Base-by-base conservation (phyloP, 2,888 invertebrate genomes). In the Laspeyria flexula region DNA sequence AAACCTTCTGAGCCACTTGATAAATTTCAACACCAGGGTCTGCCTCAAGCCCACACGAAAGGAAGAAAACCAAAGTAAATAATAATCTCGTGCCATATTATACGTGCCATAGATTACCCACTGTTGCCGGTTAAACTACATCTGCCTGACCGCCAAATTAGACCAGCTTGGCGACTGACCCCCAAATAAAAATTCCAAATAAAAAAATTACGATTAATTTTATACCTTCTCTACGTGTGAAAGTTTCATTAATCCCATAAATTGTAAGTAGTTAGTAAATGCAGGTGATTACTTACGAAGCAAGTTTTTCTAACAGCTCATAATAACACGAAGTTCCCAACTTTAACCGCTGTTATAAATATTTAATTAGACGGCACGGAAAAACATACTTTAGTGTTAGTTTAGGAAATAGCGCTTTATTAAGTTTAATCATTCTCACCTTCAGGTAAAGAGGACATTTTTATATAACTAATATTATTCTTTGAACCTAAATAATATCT, bases 351-450 rank as follows among this genome's bases (percentile, higher is more conserved):
- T 63, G 73, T 77, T 75, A 73, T 85, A 79, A 83, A 81, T 79
- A 77, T 77, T 85, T 85, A 76, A 86, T 83, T 80, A 78, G 70
- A 67, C 58, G 12, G 58, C 55, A 73, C 48, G 68, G 77, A 76
- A 81, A 79, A 77, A 80, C 72, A 83, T 75, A 39, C 37, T 27
- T 23, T 10, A 16, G 29, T 5, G 46, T 23, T 74, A 71, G 79
- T 77, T 81, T 70, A 77, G 71, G 81, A 81, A 85, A 85, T 80
- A 83, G 72, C 73, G 72, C 71, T 75, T 77, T 76, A 78, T 79
- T 68, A 85, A 85, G 79, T 85, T 83, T 79, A 86, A 86, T 84
- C 85, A 81, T 76, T 85, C 83, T 81, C 63, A 52, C 74, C 68
- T 64, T 56, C 56, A 54, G 53, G 51, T 71, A 76, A 75, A 74